Percentiles rank a stretch among this genome's conserved stretches.
These are phyloP conservation scores for Hypanus sabinus DNA, from an alignment of 2,113 vertebrate genomes.

Conservation along the genomic window DNA sequence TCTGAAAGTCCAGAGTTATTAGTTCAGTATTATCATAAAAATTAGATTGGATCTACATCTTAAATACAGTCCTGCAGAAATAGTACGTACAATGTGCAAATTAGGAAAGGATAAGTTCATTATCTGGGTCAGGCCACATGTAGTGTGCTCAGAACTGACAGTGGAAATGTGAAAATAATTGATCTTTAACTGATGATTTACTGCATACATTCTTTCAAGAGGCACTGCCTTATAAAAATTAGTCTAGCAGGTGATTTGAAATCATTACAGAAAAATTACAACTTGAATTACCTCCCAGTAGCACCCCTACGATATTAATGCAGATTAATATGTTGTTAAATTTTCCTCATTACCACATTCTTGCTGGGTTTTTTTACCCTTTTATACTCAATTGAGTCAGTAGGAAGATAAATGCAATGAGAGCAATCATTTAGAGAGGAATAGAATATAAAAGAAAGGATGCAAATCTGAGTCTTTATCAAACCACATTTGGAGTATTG, in stretches of 20 bases:
- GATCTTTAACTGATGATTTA: constrained; percentile 35
- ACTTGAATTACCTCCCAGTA: too few relatives aligned
- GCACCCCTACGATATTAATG: too few relatives aligned
- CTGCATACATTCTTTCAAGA: not conserved
- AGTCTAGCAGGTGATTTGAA: not conserved
- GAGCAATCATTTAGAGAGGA: too few relatives aligned
- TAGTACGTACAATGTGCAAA: not conserved
- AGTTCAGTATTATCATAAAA: not conserved
- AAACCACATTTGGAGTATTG: too few relatives aligned
- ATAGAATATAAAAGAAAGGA: too few relatives aligned
- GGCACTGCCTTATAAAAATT: constrained; percentile 16
- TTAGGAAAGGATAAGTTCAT: constrained; percentile 25
- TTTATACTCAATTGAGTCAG: too few relatives aligned
- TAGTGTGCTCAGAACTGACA: constrained; percentile 9
- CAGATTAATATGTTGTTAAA: too few relatives aligned
- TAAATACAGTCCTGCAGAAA: not conserved
- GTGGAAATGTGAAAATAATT: constrained; percentile 34
- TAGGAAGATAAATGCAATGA: too few relatives aligned
- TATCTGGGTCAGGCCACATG: constrained; percentile 1
- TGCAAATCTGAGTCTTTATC: too few relatives aligned
- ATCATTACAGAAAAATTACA: constrained; percentile 19
- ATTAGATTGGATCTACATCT: not conserved
- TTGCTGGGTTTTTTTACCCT: too few relatives aligned
- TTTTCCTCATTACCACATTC: too few relatives aligned
- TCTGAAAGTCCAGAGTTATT: not conserved